Evolutionary conservation across 1,140 invertebrate genomes (phyloP), one percentile per base, ranked within the genome.

Genomic region (Hyposmocoma kahamanoa): DNA sequence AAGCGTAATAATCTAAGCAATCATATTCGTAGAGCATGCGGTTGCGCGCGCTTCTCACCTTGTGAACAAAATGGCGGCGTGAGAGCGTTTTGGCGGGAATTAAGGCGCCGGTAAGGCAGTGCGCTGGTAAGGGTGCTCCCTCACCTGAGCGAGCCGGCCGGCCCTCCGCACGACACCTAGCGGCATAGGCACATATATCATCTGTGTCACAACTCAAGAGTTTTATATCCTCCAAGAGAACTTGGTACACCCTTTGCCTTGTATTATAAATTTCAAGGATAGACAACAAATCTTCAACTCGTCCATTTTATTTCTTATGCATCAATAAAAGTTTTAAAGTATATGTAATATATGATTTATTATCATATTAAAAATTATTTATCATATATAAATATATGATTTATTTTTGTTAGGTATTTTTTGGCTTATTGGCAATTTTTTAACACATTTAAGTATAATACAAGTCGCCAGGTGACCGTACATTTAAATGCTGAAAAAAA

Each of bases 51-150:
- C 72, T 67, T 80, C 80, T 85, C 80, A 85, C 82, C 82, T 85
- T 82, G 75, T 75, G 42, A 76, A 81, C 67, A 82, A 81, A 81
- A 82, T 84, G 81, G 81, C 77, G 81, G 74, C 74, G 73, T 74
- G 75, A 74, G 75, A 78, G 72, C 72, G 62, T 62, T 62, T 72
- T 72, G 66, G 73, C 77, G 72, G 68, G 74, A 72, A 64, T 73
- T 85, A 85, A 62, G 80, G 80, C 72, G 80, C 80, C 62, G 80
- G 83, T 71, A 84, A 75, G 67, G 79, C 94, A 80, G 94, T 93
- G 90, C 94, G 94, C 91, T 95, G 94, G 91, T 96, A 96, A 87
- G 94, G 94, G 91, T 96, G 94, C 88, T 96, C 94, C 90, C 93
- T 90, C 86, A 94, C 91, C 88, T 93, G 92, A 89, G 92, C 91